Conservation (phyloP, 2,113 vertebrate species). For the Nothocercus julius region DNA sequence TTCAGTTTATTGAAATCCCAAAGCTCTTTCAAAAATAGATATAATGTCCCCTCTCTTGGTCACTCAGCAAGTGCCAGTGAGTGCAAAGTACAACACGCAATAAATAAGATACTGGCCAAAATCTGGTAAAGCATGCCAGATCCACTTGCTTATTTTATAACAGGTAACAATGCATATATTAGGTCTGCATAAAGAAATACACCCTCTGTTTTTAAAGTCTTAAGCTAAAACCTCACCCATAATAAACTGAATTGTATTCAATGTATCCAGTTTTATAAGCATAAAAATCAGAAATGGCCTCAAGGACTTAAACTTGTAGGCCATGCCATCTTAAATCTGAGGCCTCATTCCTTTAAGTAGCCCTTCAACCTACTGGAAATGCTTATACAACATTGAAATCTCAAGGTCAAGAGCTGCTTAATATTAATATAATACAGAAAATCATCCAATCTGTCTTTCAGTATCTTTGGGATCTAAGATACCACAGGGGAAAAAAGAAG, state of each 20-base stretch:
- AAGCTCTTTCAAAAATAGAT: neutral
- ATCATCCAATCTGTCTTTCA: neutral
- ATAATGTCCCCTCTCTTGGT: neutral
- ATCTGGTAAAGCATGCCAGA: neutral
- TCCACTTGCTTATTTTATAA: neutral
- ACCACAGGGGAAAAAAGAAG: neutral
- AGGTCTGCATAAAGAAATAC: neutral
- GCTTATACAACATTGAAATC: neutral
- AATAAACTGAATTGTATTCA: neutral
- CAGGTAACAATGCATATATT: neutral
- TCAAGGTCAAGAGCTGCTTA: neutral
- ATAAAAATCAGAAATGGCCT: neutral
- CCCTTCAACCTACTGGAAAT: neutral
- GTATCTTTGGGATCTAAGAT: neutral
- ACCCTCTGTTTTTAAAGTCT: neutral
- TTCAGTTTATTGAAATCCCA: neutral
- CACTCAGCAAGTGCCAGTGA: neutral
- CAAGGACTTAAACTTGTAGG: neutral
- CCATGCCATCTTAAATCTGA: neutral
- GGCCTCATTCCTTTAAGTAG: neutral
- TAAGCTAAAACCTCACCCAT: neutral
- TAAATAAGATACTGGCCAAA: neutral
- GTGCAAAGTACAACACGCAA: neutral
- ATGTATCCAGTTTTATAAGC: neutral
- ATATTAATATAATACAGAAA: neutral